Evolutionary conservation across 2,797 vertebrate genomes (phyloP), one percentile per base, ranked within the genome.

Genomic region (Macropus fuliginosus): DNA sequence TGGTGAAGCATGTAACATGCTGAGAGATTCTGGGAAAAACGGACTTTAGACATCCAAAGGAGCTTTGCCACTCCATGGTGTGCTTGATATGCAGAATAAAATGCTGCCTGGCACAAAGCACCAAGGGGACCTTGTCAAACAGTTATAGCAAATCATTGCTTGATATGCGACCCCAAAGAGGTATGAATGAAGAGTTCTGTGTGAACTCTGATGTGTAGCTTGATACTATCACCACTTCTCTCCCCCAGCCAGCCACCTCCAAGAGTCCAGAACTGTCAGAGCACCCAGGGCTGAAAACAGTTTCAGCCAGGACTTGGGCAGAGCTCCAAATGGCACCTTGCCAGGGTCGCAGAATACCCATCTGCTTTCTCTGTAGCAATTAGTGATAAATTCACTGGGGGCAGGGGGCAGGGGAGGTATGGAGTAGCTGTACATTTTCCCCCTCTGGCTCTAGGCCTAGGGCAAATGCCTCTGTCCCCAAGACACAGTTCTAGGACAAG

Each of bases 341-440:
- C 40, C 21, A 46, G 40, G 40, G 21, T 87, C 9, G 27, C 40
- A 87, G 74, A 87, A 87, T 87, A 6, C 40, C 74, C 24, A 87
- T 50, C 40, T 27, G 40, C 40, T 87, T 87, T 87, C 74, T 50
- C 40, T 87, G 24, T 27, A 50, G 40, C 40, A 46, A 87, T 27
- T 24, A 50, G 40, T 81, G 8, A 18, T 24, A 40, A 81, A 46
- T 81, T 81, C 18, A 10, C 1, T 81, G 74, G 1, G 18, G 12
- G 56, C 8, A 52, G 1, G 0, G 16, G 34, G 52, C 29, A 74
- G 55, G 34, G 40, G 0, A 0, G 55, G 6, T 0, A 0, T 24
- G 0, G 13, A 2, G 31, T 18, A 0, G 0, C 55, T 0, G 5
- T 91, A 27, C 54, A 8, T 31, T 59, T 59, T 3, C 50, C 0